Evolutionary conservation across 2,113 vertebrate species (phyloP).

Genomic region (Aix galericulata): DNA sequence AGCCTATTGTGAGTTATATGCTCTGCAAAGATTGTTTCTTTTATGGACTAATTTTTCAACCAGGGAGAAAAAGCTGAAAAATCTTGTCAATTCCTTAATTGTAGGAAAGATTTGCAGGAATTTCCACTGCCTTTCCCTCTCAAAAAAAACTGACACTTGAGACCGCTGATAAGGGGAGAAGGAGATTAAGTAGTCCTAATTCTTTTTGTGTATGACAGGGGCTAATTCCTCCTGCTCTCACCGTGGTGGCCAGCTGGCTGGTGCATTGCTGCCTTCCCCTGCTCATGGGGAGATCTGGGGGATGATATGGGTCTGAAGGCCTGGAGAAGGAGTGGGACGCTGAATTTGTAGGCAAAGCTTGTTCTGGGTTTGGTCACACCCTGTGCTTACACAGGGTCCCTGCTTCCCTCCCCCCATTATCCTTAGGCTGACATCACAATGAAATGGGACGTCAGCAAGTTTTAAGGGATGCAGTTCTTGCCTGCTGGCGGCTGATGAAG

Average conservation of each 20-base stretch:
- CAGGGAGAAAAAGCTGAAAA: slow-evolving; percentile 46
- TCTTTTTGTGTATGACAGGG: slow-evolving; percentile 10
- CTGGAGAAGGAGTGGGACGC: slow-evolving; percentile 6
- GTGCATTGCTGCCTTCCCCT: not conserved
- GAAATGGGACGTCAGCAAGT: not conserved
- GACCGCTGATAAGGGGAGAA: slow-evolving; percentile 41
- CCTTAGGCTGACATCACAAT: slow-evolving; percentile 10
- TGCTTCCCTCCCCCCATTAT: not conserved
- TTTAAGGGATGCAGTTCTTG: not conserved
- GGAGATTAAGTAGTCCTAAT: slow-evolving; percentile 44
- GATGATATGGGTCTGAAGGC: not conserved
- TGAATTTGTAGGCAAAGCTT: not conserved
- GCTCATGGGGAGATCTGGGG: not conserved
- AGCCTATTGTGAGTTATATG: slow-evolving; percentile 50
- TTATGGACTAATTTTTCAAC: slow-evolving; percentile 47
- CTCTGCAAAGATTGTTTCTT: slow-evolving; percentile 38
- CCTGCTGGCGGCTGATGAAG: not conserved
- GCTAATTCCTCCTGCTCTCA: slow-evolving; percentile 57
- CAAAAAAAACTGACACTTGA: slow-evolving; percentile 32
- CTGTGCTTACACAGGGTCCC: not conserved
- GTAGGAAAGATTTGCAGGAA: slow-evolving; percentile 38
- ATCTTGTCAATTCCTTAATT: slow-evolving; percentile 54
- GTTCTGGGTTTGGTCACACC: not conserved
- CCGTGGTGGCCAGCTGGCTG: not conserved
- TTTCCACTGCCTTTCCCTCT: slow-evolving; percentile 4